These are phyloP conservation scores for Lepus americanus DNA, from an alignment of 2,113 vertebrate species.

Conservation along the genomic window DNA sequence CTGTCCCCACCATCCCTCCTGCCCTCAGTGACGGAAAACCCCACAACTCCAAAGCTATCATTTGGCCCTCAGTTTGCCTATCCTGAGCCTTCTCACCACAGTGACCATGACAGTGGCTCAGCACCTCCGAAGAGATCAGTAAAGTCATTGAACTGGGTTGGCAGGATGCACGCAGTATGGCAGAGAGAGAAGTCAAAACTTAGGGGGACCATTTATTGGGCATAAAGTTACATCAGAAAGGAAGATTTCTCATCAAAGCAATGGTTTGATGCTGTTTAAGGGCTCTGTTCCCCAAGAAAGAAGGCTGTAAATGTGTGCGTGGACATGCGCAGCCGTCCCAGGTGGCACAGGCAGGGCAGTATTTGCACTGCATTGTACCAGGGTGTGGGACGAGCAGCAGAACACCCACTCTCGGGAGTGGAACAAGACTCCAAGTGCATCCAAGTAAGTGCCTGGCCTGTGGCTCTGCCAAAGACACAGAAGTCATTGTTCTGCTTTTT, in stretches of 20 bases:
- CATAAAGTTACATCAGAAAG: not conserved
- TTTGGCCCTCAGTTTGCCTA: not conserved
- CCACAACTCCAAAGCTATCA: not conserved
- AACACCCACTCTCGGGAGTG: slow-evolving; percentile 61
- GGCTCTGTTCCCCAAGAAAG: slow-evolving; percentile 12
- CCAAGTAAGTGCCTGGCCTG: slow-evolving; percentile 76
- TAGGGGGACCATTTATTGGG: not conserved
- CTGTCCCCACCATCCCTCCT: not conserved
- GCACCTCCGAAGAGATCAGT: not conserved
- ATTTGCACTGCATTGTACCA: slow-evolving; percentile 49
- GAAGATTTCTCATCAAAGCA: slow-evolving; percentile 14
- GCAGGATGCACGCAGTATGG: not conserved
- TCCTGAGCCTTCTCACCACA: not conserved
- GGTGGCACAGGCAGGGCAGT: slow-evolving; percentile 17
- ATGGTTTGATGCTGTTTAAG: not conserved
- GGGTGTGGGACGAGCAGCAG: not conserved
- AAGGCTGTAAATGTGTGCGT: not conserved
- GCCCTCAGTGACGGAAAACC: not conserved
- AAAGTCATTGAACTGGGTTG: not conserved
- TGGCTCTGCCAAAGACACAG: slow-evolving; percentile 1
- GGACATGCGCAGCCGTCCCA: fast-evolving
- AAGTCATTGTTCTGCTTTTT: slow-evolving; percentile 40
- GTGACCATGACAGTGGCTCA: not conserved
- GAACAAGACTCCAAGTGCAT: slow-evolving; percentile 74
- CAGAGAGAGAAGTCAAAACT: not conserved